Base-by-base conservation (phyloP, 2,113 vertebrate species). In the Girardinichthys multiradiatus region DNA sequence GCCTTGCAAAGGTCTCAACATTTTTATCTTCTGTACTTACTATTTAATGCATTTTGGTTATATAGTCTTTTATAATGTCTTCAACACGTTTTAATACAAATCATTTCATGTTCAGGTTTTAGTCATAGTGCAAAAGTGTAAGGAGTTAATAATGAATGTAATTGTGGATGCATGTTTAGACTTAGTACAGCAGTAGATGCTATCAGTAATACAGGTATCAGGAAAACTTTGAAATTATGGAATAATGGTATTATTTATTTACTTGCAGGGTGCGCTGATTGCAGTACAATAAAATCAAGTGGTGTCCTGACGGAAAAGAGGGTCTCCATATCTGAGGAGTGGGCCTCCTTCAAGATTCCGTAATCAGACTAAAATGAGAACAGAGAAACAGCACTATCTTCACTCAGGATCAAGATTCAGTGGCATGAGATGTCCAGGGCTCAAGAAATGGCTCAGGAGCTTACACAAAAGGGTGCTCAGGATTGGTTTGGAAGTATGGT, bases 401-500 rank as follows among this genome's bases (percentile, higher is more conserved):
- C 48, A 19, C 48, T n/a, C n/a, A n/a, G n/a, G n/a, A n/a, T n/a
- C n/a, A n/a, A n/a, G n/a, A n/a, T 57, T 26, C 54, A 10, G 54
- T 12, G 24, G n/a, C 54, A 60, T 29, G 58, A 60, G 27, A 60
- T 60, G 58, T 60, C 58, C 28, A 60, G 58, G 58, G 27, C 58
- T 15, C 11, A 31, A 6, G 15, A 31, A 29, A 6, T 30, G 26
- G 58, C 58, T 19, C 58, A 60, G n/a, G 58, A 60, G 58, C 58
- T 60, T 13, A 60, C 13, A 30, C n/a, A 19, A 26, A 60, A 60
- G 29, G 28, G 15, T 60, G 15, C 15, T 5, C 28, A 60, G 3
- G 28, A 60, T 60, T 14, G 30, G 24, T 4, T 60, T 60, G 58
- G 57, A 58, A 11, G 13, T 58, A 27, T 27, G 57, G 57, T 14